Base-by-base conservation (phyloP, 1,140 invertebrate species). In the Drosophila arizonae region DNA sequence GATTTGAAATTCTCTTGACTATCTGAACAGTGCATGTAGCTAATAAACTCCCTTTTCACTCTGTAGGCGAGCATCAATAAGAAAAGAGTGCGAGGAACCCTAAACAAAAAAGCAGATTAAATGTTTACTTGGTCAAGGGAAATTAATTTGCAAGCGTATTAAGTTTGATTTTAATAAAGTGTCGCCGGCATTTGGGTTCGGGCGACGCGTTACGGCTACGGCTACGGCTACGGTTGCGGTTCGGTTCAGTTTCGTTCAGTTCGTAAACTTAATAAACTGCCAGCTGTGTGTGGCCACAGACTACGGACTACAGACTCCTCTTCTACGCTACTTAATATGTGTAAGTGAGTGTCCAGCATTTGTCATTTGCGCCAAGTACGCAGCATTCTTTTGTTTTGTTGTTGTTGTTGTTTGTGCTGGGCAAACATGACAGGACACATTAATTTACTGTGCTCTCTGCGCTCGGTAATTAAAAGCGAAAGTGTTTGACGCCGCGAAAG, bases 121-220 rank as follows among this genome's bases (percentile, higher is more conserved):
- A 87, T 84, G 79, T 77, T 84, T 87, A 79, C 66, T 76, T 70
- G 68, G 33, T 54, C 50, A 61, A 76, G 70, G 36, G 72, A 84
- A 88, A 88, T 88, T 88, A 88, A 88, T 88, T 88, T 88, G 77
- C 68, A 46, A 51, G 54, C 36, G 71, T 77, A 84, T 84, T 84
- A 74, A 67, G 68, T 88, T 88, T 88, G 84, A 88, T 88, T 88
- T 88, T 88, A 88, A 88, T 88, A 88, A 88, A 88, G 82, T 87
- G 82, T 68, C 81, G 26, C 43, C 46, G 39, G 68, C 67, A 63
- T 72, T 68, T 60, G 28, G 36, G 36, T 13, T 3, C 36, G 36
- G 36, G 36, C 10, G 36, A 33, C 6, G 33, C 6, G 8, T 33
- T 33, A 30, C 36, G 28, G 39, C 41, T 43, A 30, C 28, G 28